Evolutionary conservation across 2,797 vertebrate species (phyloP), one percentile per base, ranked within the genome.

Genomic region (Pipistrellus pipistrellus): DNA sequence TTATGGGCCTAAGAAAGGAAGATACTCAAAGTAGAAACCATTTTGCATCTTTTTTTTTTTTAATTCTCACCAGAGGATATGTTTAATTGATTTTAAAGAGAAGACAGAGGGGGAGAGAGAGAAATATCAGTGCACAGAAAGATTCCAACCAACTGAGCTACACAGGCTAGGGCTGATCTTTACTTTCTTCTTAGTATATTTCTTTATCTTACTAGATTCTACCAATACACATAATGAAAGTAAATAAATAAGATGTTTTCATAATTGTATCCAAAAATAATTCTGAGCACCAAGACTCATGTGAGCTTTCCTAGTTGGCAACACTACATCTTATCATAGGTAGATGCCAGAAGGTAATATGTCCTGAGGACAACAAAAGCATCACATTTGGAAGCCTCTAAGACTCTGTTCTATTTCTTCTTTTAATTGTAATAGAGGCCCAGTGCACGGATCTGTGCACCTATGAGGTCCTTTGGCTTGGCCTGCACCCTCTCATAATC

Each of bases 171-270:
- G 9, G 6, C 6, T 64, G 11, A 21, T 44, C 72, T 91, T 55
- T 51, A 71, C 18, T 84, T 91, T 44, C 23, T 78, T 88, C 15
- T 75, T 80, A 75, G 51, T 64, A 88, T 82, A 91, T 91, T 93
- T 86, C 23, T 55, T 0, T 55, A 48, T 91, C 15, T 38, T 89
- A 68, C 23, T 94, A 90, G 21, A 84, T 20, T 93, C 66, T 68
- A 77, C 4, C n/a, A 89, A 81, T 27, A 72, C 4, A 89, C n/a
- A 89, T 23, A 80, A 62, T 62, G 12, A 62, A 62, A 27, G 62
- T 41, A 9, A 30, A 55, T 57, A 53, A 71, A 32, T 44, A 32
- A 44, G 20, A 71, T 11, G 17, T 21, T 23, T 77, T 48, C 53
- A 27, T 62, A 69, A 92, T 8, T 53, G 32, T 53, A 55, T 85